Percentiles rank a stretch among this genome's conserved stretches.
These are phyloP conservation scores for Parauchenoglanis punctatus DNA, from an alignment of 2,797 vertebrate species.

Conservation along the genomic window DNA sequence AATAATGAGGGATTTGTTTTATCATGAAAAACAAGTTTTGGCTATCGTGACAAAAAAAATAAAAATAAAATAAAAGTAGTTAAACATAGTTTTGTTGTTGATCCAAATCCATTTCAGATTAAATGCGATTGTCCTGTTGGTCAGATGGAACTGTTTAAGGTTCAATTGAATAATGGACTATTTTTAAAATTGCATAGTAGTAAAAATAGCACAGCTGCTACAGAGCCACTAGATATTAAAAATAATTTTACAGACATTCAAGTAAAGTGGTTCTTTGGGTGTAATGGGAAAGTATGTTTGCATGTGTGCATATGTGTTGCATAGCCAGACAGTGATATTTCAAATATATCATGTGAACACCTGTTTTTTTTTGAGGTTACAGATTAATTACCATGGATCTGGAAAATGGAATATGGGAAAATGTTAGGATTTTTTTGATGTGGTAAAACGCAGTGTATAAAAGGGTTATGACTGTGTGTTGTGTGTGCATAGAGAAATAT, in stretches of 20 bases:
- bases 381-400: neutral
- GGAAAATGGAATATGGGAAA: neutral
- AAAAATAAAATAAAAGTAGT: neutral
- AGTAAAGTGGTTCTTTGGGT: neutral
- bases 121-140: slow-evolving; percentile 14
- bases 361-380: neutral
- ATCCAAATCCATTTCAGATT: slow-evolving; percentile 31
- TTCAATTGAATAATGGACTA: slow-evolving; percentile 36
- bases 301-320: neutral
- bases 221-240: slow-evolving; percentile 23
- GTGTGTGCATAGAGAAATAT: slow-evolving; percentile 16
- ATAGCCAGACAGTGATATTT: neutral
- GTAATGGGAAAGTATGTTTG: neutral
- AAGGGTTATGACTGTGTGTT: slow-evolving; percentile 19
- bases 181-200: slow-evolving; percentile 27
- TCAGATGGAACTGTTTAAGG: slow-evolving; percentile 38
- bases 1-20: neutral
- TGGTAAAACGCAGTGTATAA: slow-evolving; percentile 15
- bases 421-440: slow-evolving; percentile 25
- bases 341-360: slow-evolving; percentile 10
- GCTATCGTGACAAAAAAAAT: neutral
- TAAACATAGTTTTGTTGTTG: neutral
- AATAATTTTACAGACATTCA: neutral
- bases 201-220: slow-evolving; percentile 16
- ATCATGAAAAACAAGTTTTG: neutral